phyloP scores from a whole-genome alignment of 2,888 invertebrate species.

The Oasisia sp. region DNA sequence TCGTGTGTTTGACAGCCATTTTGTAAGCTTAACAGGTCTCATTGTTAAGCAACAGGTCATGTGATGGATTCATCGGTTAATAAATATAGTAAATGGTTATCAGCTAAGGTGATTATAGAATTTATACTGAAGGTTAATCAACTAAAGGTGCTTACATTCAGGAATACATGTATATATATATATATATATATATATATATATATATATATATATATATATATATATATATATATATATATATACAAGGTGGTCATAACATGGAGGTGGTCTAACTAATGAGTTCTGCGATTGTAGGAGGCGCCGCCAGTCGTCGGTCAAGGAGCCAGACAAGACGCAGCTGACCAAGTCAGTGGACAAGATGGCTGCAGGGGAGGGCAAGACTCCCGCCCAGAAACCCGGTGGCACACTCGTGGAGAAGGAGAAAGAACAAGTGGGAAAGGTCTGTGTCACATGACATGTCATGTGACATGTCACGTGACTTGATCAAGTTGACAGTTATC shows the following conservation, averaged over 20 bases:
- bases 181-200: no score
- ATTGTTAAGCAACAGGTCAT: background rate
- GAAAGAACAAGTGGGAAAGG: conserved; percentile 19
- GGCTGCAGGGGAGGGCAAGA: conserved; percentile 30
- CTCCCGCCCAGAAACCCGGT: background rate
- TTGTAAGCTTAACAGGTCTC: background rate
- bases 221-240: background rate
- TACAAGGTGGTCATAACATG: background rate
- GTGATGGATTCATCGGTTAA: background rate
- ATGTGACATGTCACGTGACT: no score
- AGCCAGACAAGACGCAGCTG: conserved; percentile 29
- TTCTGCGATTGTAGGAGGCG: background rate
- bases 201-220: no score
- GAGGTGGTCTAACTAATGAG: background rate
- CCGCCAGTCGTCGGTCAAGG: background rate
- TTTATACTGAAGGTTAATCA: no score
- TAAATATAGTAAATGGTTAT: background rate
- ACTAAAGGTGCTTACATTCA: no score
- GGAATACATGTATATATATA: no score
- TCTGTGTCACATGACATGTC: background rate
- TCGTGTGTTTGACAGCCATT: background rate
- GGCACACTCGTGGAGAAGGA: conserved; percentile 21
- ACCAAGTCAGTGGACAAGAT: conserved; percentile 26
- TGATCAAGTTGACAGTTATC: no score
- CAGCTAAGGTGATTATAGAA: no score